These are phyloP conservation scores for Brachystomella parvula DNA, from an alignment of 1,140 invertebrate species.

Conservation along the genomic window DNA sequence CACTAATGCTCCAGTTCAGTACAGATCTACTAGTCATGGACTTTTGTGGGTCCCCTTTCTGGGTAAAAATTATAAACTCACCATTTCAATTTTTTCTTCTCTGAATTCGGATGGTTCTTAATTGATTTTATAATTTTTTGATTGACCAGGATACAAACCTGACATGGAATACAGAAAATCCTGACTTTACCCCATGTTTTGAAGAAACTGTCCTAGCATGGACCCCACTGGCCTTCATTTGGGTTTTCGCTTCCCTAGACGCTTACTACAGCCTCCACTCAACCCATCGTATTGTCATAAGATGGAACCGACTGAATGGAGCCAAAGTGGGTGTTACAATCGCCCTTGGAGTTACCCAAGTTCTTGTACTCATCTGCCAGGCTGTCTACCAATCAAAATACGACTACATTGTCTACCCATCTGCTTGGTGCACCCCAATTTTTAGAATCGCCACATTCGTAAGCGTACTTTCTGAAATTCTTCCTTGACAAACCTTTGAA, in stretches of 20 bases:
- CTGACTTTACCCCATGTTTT: conserved; percentile 78
- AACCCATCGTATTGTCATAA: conserved; percentile 61
- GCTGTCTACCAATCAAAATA: background rate
- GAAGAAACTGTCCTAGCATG: conserved; percentile 75
- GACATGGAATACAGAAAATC: conserved; percentile 70
- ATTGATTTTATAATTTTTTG: conserved; percentile 19
- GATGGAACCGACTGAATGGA: conserved; percentile 55
- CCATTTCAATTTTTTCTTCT: background rate
- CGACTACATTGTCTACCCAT: background rate
- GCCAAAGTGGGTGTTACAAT: conserved; percentile 5
- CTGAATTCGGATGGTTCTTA: background rate
- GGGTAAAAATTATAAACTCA: background rate
- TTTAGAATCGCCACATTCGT: conserved; percentile 17
- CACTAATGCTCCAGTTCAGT: too few relatives aligned
- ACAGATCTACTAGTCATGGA: too few relatives aligned
- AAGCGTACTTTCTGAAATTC: background rate
- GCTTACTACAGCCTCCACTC: conserved; percentile 68
- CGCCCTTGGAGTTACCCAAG: conserved; percentile 12
- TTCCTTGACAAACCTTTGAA: background rate
- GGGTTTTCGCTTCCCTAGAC: conserved; percentile 66
- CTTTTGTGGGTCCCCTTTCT: background rate
- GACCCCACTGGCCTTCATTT: conserved; percentile 76
- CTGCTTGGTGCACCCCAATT: background rate
- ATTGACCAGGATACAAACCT: conserved; percentile 56
- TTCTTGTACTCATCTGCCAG: background rate